A percentile compares a stretch with the other conserved stretches of the same genome.
Conservation (phyloP, 2,888 invertebrate genomes). For the Caenorhabditis zanzibari region DNA sequence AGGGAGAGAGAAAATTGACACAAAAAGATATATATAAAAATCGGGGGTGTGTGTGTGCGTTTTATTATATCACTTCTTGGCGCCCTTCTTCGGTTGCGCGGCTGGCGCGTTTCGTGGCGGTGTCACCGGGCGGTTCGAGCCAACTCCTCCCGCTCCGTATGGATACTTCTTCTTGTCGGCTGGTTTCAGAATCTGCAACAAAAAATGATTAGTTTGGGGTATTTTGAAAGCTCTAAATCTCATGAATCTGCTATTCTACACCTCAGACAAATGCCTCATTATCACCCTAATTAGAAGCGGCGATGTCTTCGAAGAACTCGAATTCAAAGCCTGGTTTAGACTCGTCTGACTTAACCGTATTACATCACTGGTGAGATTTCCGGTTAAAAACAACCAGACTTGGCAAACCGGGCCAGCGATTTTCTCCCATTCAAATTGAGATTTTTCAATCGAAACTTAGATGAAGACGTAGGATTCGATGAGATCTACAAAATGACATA, state of each 20-base stretch:
- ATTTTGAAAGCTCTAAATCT: too few species aligned
- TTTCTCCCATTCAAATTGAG: too few species aligned
- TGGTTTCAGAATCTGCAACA: conserved; percentile 99
- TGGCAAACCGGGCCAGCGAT: too few species aligned
- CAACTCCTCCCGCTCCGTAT: conserved; percentile 94
- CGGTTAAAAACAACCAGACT: too few species aligned
- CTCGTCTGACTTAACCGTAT: conserved; percentile 65
- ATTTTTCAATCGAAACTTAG: too few species aligned
- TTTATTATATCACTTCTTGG: conserved; percentile 59
- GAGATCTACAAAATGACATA: not conserved
- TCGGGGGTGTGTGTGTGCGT: too few species aligned
- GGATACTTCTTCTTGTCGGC: conserved; percentile 99
- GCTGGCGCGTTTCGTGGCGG: conserved; percentile 87
- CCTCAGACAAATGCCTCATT: conserved; percentile 71
- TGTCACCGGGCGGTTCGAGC: conserved; percentile 96
- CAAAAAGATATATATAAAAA: not conserved
- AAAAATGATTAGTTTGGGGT: conserved; percentile 68
- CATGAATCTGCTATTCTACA: conserved; percentile 34
- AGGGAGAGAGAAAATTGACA: not conserved
- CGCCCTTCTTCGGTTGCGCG: conserved; percentile 69
- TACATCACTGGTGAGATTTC: conserved; percentile 61
- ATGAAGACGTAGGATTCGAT: too few species aligned
- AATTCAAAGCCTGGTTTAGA: conserved; percentile 55
- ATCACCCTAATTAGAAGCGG: conserved; percentile 56
- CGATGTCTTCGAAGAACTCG: conserved; percentile 66